Percentiles rank a stretch among this genome's conserved stretches.
phyloP scores from a whole-genome alignment of 2,113 vertebrate species.

The Galemys pyrenaicus region DNA sequence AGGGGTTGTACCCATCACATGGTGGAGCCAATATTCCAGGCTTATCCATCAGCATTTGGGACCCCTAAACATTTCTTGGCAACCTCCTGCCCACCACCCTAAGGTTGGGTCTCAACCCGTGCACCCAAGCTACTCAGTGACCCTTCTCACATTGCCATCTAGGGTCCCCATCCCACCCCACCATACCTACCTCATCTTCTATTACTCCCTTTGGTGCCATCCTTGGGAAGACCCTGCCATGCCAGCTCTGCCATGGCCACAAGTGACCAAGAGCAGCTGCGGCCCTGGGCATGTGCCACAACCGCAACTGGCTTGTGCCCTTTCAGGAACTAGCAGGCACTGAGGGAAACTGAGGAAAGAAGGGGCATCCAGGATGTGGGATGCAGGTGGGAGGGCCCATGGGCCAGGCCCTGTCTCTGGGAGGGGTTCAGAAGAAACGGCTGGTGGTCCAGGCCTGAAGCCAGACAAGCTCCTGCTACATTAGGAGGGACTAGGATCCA shows the following conservation, averaged over 20 bases:
- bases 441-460: background rate
- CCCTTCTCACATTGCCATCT: background rate
- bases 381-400: background rate
- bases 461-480: background rate
- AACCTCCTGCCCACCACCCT: background rate
- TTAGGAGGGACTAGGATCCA: background rate
- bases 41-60: background rate
- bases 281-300: background rate
- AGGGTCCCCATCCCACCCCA: background rate
- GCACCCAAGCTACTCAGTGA: background rate
- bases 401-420: background rate
- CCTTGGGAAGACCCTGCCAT: constrained; percentile 34
- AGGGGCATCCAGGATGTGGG: background rate
- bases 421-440: background rate
- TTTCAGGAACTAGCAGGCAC: constrained; percentile 42
- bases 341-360: background rate
- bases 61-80: background rate
- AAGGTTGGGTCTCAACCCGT: background rate
- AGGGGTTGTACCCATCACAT: background rate
- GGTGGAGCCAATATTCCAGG: background rate
- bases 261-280: constrained; percentile 23
- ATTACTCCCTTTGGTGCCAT: background rate
- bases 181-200: background rate
- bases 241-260: constrained; percentile 38
- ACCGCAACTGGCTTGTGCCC: background rate